Base-by-base conservation (phyloP, 2,113 vertebrate genomes). In the Hydrolagus affinis region DNA sequence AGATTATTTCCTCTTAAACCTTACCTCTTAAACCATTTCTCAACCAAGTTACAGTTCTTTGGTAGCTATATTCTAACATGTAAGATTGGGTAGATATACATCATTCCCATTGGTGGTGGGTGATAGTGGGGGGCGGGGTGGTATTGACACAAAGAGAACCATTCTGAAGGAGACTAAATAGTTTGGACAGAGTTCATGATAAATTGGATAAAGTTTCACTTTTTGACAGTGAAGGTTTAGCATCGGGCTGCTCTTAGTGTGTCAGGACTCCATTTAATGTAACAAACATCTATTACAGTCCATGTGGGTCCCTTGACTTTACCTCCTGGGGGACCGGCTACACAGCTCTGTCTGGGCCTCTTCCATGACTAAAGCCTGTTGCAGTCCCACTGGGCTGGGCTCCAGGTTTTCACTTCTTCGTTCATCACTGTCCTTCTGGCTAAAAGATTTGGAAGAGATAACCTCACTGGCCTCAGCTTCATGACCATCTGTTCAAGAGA, bases 351-450 rank as follows among this genome's bases (percentile, higher is more conserved):
- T 28, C 9, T 60, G 0, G 28, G 8, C 28, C 8, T 83, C 78
- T 23, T 21, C 62, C 9, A 62, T 0, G 28, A 2, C 28, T 19
- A 62, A 17, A 32, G 60, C 78, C 78, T 32, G 59, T 10, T 30
- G 60, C 62, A 44, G 44, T 44, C 44, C 44, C 44, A 66, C 78
- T 4, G 78, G 78, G 62, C 78, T 83, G 78, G 14, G 28, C 78
- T 83, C 60, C 62, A 83, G 78, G 9, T 83, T 30, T 30, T 66
- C 17, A 9, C 62, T 83, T 66, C 32, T 64, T 56, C 59, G 28
- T 17, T 83, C 78, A 68, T 83, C 62, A 10, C 25, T 21, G 25
- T 83, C 78, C 78, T 83, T 83, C 78, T 66, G 78, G 78, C 9
- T 83, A 25, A 83, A 60, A 14, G 78, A 68, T 32, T 83, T 83